Percentiles rank a stretch among this genome's conserved stretches.
Conservation (phyloP, 2,888 invertebrate species). For the Orthosia gothica region DNA sequence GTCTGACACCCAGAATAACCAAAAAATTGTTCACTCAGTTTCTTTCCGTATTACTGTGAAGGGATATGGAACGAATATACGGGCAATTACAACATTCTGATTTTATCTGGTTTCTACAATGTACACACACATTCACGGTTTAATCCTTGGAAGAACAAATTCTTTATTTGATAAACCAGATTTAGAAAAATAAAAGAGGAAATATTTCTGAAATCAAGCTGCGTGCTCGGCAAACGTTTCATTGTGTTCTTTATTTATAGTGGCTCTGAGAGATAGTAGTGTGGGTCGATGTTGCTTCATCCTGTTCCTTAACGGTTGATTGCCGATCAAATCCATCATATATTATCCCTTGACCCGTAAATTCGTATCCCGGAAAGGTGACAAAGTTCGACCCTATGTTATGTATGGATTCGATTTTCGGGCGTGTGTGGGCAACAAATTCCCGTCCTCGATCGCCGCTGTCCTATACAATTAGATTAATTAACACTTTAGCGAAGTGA, state of each 20-base stretch:
- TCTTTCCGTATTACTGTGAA: slow-evolving; percentile 63
- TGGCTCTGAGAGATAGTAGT: slow-evolving; percentile 32
- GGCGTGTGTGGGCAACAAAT: slow-evolving; percentile 65
- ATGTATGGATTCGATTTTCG: slow-evolving; percentile 62
- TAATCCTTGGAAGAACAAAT: slow-evolving; percentile 50
- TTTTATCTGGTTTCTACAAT: slow-evolving; percentile 66
- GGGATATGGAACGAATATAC: slow-evolving; percentile 64
- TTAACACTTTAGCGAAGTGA: slow-evolving; percentile 57
- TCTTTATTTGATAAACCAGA: slow-evolving; percentile 57
- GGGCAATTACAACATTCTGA: slow-evolving; percentile 70
- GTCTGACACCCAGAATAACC: slow-evolving; percentile 74
- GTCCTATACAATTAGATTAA: slow-evolving; percentile 66
- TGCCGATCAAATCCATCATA: slow-evolving; percentile 71
- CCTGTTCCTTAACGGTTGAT: slow-evolving; percentile 66
- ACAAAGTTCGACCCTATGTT: slow-evolving; percentile 67
- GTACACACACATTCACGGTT: slow-evolving; percentile 55
- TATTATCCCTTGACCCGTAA: slow-evolving; percentile 67
- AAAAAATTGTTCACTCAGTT: slow-evolving; percentile 75
- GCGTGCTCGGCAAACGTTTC: slow-evolving; percentile 30
- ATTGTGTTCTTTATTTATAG: slow-evolving; percentile 47
- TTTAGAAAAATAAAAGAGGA: slow-evolving; percentile 48
- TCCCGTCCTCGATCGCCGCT: slow-evolving; percentile 57
- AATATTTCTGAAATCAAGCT: slow-evolving; percentile 52
- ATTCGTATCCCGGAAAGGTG: slow-evolving; percentile 61
- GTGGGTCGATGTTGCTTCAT: slow-evolving; percentile 45